phyloP scores from a whole-genome alignment of 2,113 vertebrate species.

The Calonectris borealis region DNA sequence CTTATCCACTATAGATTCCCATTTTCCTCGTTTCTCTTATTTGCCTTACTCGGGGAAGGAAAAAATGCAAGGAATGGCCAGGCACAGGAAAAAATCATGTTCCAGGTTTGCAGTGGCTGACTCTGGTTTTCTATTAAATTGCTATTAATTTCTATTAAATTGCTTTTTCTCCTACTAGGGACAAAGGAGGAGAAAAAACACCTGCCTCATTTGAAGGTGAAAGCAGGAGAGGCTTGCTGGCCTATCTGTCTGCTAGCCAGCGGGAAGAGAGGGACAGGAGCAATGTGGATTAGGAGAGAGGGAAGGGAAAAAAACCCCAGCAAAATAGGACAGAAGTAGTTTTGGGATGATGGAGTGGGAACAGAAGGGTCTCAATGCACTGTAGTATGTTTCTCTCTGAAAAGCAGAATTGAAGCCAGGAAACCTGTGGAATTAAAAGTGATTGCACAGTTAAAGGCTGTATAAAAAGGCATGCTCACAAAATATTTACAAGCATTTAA shows the following conservation, averaged over 20 bases:
- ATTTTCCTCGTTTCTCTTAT: not conserved
- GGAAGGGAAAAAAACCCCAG: not conserved
- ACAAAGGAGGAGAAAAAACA: not conserved
- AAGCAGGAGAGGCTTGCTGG: not conserved
- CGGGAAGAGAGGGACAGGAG: not conserved
- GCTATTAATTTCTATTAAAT: not conserved
- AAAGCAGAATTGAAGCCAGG: not conserved
- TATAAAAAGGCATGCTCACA: not conserved
- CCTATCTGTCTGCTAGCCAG: not conserved
- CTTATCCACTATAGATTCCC: not conserved
- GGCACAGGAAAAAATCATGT: not conserved
- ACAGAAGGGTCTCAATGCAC: not conserved
- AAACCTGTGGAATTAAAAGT: not conserved
- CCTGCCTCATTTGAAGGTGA: not conserved
- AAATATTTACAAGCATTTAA: not conserved
- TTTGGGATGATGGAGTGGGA: not conserved
- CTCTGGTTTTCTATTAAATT: not conserved
- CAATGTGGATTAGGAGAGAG: not conserved
- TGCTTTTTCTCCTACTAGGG: not conserved
- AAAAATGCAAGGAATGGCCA: not conserved
- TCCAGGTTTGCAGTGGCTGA: not conserved
- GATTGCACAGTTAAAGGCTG: not conserved
- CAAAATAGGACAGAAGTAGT: not conserved
- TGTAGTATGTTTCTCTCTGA: not conserved
- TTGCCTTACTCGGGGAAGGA: not conserved